Base-by-base conservation (phyloP, 1,140 invertebrate genomes). In the Pygmarrhopalites habei region DNA sequence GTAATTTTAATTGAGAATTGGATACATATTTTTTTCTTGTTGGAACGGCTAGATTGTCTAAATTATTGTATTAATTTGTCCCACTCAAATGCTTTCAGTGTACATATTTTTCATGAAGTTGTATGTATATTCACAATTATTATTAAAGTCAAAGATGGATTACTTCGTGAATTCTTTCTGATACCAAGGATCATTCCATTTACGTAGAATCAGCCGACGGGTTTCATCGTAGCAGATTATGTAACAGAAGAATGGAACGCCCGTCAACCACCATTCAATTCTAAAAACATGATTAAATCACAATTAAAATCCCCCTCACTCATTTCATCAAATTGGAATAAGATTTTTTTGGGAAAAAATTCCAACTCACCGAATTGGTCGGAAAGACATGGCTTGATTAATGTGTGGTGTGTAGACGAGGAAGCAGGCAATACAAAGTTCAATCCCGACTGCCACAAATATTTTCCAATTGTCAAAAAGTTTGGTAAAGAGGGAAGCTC, bases 221-320 rank as follows among this genome's bases (percentile, higher is more conserved):
- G 78, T 69, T 77, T 93, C 82, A 74, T 92, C 90, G 72, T 90
- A 92, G 25, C 86, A 72, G 74, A 89, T 87, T 69, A 92, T 85
- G 60, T 82, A 76, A 15, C 84, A 64, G 19, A 83, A 83, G 73
- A 90, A 88, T 2, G 89, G 89, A 51, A 92, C 67, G 19, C 85
- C 84, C 26, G 85, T 83, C 70, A 87, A 81, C 83, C 87, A 91
- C 87, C 88, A 86, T n/a, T 79, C 77, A 65, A 82, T 77, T 66
- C 83, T 83, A 75, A 52, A 57, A 49, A 62, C 63, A 10, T 15
- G 23, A 10, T 10, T 21, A 49, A 49, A 7, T 49, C 46, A 12
- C 7, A 14, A 23, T 49, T 49, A 10, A 15, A 12, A 15, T 15
- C 12, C 7, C 12, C 7, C 19, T 7, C 12, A 10, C 19, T 19